phyloP scores from a whole-genome alignment of 2,888 invertebrate genomes.

The Eurytoma adleriae region DNA sequence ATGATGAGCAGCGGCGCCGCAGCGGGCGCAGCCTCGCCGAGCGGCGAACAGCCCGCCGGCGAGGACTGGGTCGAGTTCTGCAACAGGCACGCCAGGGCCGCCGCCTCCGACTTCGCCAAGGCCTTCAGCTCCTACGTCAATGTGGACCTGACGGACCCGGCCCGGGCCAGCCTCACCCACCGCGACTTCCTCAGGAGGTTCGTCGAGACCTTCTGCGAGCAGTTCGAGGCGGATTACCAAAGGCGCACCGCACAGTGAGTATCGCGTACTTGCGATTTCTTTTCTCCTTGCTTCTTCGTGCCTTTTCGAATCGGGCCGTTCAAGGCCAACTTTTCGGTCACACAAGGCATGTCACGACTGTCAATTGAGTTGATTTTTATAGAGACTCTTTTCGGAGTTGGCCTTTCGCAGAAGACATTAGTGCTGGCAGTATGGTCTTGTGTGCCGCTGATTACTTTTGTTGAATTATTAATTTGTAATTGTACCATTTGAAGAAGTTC shows the following conservation, averaged over 20 bases:
- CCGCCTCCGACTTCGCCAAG: constrained; percentile 92
- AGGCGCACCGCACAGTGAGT: constrained; percentile 75
- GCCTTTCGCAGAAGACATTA: not conserved
- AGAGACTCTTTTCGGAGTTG: not conserved
- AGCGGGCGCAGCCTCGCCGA: constrained; percentile 8
- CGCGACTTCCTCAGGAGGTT: constrained; percentile 89
- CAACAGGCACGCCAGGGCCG: constrained; percentile 90
- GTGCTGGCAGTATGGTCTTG: not conserved
- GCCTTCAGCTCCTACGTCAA: constrained; percentile 89
- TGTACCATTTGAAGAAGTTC: constrained; percentile 41
- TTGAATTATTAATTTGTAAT: constrained; percentile 55
- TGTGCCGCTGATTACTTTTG: not conserved
- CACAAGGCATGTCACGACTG: not conserved
- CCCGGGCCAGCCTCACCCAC: constrained; percentile 83
- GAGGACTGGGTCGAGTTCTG: constrained; percentile 90
- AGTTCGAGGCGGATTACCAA: constrained; percentile 88
- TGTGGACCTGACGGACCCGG: constrained; percentile 82
- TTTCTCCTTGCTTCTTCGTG: constrained; percentile 18
- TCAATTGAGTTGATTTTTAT: not conserved
- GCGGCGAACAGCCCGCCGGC: constrained; percentile 12
- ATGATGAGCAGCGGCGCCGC: constrained; percentile 15
- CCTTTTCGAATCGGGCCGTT: not conserved
- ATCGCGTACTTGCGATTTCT: no score
- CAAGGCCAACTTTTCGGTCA: not conserved
- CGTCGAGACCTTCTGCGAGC: constrained; percentile 89